phyloP scores from a whole-genome alignment of 2,113 vertebrate species.

The Tachuris rubrigastra region DNA sequence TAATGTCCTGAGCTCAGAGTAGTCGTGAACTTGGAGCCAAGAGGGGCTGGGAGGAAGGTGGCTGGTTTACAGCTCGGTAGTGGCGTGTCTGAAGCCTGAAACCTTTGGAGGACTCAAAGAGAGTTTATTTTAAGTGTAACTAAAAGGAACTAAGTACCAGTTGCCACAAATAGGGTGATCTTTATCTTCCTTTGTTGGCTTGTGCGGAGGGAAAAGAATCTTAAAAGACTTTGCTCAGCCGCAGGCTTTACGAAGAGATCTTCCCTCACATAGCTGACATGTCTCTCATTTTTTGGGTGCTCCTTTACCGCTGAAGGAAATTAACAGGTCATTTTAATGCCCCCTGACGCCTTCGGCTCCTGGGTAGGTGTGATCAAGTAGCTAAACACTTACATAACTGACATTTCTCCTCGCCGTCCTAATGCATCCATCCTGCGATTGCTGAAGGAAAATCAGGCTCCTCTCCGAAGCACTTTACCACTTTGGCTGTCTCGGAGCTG shows the following conservation, averaged over 20 bases:
- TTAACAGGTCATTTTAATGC: constrained; percentile 41
- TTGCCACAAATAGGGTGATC: constrained; percentile 70
- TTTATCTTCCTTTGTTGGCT: constrained; percentile 73
- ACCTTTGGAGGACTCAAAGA: constrained; percentile 36
- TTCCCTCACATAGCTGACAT: constrained; percentile 84
- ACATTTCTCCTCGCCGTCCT: not conserved
- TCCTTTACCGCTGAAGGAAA: constrained; percentile 59
- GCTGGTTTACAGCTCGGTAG: not conserved
- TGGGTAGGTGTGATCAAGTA: constrained; percentile 38
- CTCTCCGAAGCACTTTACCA: not conserved
- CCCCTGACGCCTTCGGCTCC: constrained; percentile 21
- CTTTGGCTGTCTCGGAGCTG: constrained; percentile 52
- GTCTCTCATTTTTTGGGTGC: constrained; percentile 79
- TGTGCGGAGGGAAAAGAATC: constrained; percentile 62
- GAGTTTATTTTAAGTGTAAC: constrained; percentile 73
- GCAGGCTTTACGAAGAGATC: constrained; percentile 69
- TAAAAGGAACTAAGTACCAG: constrained; percentile 74
- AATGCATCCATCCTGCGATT: not conserved
- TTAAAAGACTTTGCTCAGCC: constrained; percentile 60
- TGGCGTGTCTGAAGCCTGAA: constrained; percentile 50
- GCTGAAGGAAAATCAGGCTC: not conserved
- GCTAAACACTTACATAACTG: not conserved
- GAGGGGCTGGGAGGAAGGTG: constrained; percentile 34
- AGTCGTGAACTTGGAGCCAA: constrained; percentile 40
- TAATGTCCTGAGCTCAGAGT: constrained; percentile 21